phyloP scores from a whole-genome alignment of 1,140 invertebrate genomes.

The Phenacoccus solenopsis region DNA sequence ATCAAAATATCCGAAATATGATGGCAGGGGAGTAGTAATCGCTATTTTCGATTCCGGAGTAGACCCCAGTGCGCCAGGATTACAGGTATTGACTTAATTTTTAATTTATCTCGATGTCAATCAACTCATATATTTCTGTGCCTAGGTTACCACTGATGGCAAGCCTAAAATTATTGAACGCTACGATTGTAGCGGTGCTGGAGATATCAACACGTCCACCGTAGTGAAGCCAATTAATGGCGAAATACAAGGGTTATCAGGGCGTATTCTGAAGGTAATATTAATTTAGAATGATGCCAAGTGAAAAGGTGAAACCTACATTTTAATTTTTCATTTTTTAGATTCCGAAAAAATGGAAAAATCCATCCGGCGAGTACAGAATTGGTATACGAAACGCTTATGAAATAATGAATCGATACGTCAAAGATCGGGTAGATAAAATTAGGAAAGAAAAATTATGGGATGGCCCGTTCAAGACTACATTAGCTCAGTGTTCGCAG shows the following conservation, averaged over 20 bases:
- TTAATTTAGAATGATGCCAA: too few relatives aligned
- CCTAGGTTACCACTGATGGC: constrained; percentile 71
- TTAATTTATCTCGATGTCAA: constrained; percentile 16
- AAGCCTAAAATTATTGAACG: constrained; percentile 88
- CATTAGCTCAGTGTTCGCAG: constrained; percentile 49
- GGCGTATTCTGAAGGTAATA: constrained; percentile 70
- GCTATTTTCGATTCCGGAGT: constrained; percentile 96
- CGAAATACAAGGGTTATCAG: constrained; percentile 69
- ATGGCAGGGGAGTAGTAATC: constrained; percentile 81
- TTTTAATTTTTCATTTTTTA: constrained; percentile 30
- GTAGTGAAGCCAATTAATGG: constrained; percentile 62
- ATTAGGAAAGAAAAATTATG: constrained; percentile 72
- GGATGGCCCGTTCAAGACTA: constrained; percentile 67
- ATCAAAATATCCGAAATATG: constrained; percentile 80
- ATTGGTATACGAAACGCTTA: constrained; percentile 75
- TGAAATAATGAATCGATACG: constrained; percentile 70
- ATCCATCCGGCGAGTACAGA: constrained; percentile 68
- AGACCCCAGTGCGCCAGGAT: constrained; percentile 84
- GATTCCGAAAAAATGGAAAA: constrained; percentile 73
- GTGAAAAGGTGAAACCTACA: too few relatives aligned
- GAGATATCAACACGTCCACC: constrained; percentile 81
- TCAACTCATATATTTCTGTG: constrained; percentile 28
- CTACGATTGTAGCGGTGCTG: constrained; percentile 88
- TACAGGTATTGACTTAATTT: constrained; percentile 57
- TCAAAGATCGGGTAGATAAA: constrained; percentile 70